phyloP scores from a whole-genome alignment of 2,113 vertebrate genomes.

The Fregetta grallaria region DNA sequence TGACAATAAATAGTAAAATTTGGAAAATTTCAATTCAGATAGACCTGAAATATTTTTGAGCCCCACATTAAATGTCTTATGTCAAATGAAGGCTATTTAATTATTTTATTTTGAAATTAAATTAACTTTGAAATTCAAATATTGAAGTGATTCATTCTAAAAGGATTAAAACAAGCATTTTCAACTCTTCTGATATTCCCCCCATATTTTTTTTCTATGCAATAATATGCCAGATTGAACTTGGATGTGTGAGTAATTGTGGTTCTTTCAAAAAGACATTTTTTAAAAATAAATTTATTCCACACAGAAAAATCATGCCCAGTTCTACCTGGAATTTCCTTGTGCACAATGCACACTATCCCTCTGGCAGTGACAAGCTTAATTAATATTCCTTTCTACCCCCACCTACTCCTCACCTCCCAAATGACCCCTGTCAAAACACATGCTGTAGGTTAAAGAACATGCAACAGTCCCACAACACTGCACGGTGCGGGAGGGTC shows the following conservation, averaged over 20 bases:
- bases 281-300: not conserved
- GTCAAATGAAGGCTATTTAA: not conserved
- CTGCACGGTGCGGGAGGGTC: not conserved
- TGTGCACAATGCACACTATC: not conserved
- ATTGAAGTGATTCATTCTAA: not conserved
- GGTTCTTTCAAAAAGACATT: not conserved
- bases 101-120: not conserved
- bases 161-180: not conserved
- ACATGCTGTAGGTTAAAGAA: not conserved
- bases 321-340: not conserved
- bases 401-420: not conserved
- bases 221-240: not conserved
- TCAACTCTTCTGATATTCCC: not conserved
- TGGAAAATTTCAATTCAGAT: not conserved
- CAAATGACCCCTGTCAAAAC: conserved; percentile 14
- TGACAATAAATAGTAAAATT: not conserved
- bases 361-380: conserved; percentile 3
- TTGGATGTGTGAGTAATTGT: not conserved
- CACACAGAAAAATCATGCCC: not conserved
- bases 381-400: conserved; percentile 30
- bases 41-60: not conserved
- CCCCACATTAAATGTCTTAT: not conserved
- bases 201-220: not conserved
- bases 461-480: not conserved
- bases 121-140: not conserved